Conservation (phyloP, 1,140 invertebrate genomes). For the Heterodera schachtii region DNA sequence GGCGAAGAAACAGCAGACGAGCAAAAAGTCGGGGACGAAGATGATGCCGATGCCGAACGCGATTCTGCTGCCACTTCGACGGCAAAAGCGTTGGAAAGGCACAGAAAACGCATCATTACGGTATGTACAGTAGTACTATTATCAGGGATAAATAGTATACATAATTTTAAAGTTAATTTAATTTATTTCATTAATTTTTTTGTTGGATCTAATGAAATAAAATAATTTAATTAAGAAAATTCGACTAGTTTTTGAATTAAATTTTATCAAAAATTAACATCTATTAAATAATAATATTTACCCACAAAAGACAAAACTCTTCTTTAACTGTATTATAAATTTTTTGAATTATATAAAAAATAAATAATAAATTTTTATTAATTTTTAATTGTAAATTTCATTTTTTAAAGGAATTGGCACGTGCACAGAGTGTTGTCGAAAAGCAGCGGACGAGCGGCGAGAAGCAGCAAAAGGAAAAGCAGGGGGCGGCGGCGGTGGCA, state of each 20-base stretch:
- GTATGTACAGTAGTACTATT: not conserved
- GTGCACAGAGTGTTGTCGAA: not conserved
- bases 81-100: conserved; percentile 2
- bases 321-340: too few relatives aligned
- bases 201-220: too few relatives aligned
- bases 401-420: conserved; percentile 22
- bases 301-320: too few relatives aligned
- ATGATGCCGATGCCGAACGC: too few relatives aligned
- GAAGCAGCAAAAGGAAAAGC: not conserved
- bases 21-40: not conserved
- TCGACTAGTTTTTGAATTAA: not conserved
- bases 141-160: too few relatives aligned
- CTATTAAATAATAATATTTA: too few relatives aligned
- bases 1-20: not conserved
- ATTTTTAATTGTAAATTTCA: not conserved
- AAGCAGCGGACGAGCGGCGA: not conserved
- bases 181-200: too few relatives aligned
- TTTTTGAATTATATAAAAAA: too few relatives aligned
- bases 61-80: not conserved
- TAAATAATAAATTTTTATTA: too few relatives aligned
- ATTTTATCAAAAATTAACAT: not conserved
- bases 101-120: conserved; percentile 7
- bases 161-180: too few relatives aligned
- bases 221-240: too few relatives aligned
- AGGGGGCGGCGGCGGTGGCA: too few relatives aligned